Percentiles rank a stretch among this genome's conserved stretches.
These are phyloP conservation scores for Helicoverpa assulta DNA, from an alignment of 2,888 invertebrate genomes.

Conservation along the genomic window DNA sequence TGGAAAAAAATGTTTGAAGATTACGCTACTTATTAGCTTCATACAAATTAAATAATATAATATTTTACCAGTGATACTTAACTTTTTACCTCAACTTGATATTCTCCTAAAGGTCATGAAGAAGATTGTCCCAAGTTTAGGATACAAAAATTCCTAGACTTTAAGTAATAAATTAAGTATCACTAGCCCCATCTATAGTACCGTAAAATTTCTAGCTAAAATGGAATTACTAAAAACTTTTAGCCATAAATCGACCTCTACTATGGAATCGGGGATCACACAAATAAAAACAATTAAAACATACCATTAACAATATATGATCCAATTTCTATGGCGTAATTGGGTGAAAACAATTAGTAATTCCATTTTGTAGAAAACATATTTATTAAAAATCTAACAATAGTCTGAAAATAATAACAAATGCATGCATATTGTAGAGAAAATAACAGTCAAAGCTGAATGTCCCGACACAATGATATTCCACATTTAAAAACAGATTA, in stretches of 20 bases:
- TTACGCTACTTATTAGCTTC: neutral
- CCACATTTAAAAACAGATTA: too few relatives aligned
- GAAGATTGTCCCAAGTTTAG: too few relatives aligned
- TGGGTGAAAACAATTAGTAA: slow-evolving; percentile 76
- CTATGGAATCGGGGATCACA: slow-evolving; percentile 72
- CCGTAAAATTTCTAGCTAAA: slow-evolving; percentile 60
- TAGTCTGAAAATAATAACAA: slow-evolving; percentile 11
- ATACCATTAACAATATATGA: slow-evolving; percentile 58
- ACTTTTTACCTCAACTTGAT: neutral
- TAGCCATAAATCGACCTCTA: slow-evolving; percentile 62
- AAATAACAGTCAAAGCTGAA: slow-evolving; percentile 16
- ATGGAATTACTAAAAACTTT: slow-evolving; percentile 81
- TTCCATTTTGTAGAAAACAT: slow-evolving; percentile 77
- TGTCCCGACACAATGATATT: slow-evolving; percentile 31
- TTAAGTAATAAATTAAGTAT: neutral
- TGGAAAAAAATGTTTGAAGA: neutral
- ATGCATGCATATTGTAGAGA: slow-evolving; percentile 19
- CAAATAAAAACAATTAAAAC: slow-evolving; percentile 67
- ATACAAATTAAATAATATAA: too few relatives aligned
- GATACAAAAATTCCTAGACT: too few relatives aligned
- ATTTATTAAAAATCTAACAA: slow-evolving; percentile 39
- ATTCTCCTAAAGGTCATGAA: too few relatives aligned
- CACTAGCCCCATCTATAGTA: neutral
- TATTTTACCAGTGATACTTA: neutral
- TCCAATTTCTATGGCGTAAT: slow-evolving; percentile 33